Base-by-base conservation (phyloP, 2,113 vertebrate genomes). In the Equus quagga region DNA sequence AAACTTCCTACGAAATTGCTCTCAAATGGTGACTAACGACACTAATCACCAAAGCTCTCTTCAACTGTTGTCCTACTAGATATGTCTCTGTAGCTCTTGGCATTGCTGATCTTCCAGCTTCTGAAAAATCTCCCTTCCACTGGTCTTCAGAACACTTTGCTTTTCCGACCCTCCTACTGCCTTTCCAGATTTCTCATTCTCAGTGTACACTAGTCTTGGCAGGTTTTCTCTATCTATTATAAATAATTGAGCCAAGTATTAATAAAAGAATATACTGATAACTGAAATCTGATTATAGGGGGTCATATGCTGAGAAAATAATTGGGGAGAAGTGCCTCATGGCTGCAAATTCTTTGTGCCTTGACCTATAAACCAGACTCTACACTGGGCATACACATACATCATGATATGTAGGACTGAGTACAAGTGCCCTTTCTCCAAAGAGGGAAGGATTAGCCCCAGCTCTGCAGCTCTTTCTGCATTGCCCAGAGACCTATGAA, bases 231-330 rank as follows among this genome's bases (percentile, higher is more conserved):
- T 36, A 6, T 26, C 15, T 73, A 24, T 80, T 78, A 76, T 64
- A 88, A 94, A 56, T 79, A 89, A 89, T 73, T 79, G 3, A 54
- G 46, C 24, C 44, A 58, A 83, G 12, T 81, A 56, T 28, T 70
- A 67, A 91, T 41, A 80, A 85, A 81, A 70, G 51, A 81, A 81
- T 93, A 65, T 36, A 81, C 41, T 67, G 33, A 49, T 70, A 64
- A 79, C 11, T 82, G 49, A 75, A 90, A 93, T 64, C 46, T 78
- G 58, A 58, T n/a, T 33, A 76, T 13, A 70, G 14, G 2, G 58
- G 28, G 4, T 7, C 10, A 70, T 5, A 44, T 24, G 83, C 18
- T 73, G 11, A 83, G 46, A n/a, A 93, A 91, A 51, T 31, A 60
- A 78, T 8, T 79, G 41, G 19, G 28, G 10, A 72, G 2, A 72